Evolutionary conservation across 2,888 invertebrate genomes (phyloP).

Genomic region (Hermaeophaga mercurialis): DNA sequence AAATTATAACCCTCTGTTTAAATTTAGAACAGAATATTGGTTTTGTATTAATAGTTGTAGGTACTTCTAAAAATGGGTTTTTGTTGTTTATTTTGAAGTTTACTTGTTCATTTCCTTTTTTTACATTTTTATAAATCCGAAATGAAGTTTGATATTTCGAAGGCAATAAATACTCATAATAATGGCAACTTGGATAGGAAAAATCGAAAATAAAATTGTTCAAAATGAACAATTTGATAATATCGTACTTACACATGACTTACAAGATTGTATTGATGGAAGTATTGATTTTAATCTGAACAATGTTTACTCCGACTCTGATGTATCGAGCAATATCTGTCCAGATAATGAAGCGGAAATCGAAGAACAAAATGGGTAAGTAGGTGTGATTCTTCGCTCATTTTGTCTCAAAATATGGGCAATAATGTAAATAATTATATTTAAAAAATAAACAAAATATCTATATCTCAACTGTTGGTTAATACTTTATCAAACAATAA

Average conservation of each 20-base stretch:
- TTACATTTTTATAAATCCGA: constrained; percentile 13
- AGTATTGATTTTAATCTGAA: constrained; percentile 56
- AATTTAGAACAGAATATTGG: too few species aligned
- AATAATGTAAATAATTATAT: too few species aligned
- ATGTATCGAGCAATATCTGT: constrained; percentile 17
- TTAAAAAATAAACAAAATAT: too few species aligned
- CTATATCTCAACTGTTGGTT: too few species aligned
- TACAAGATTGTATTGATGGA: constrained; percentile 61
- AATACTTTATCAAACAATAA: too few species aligned
- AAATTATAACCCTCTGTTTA: too few species aligned
- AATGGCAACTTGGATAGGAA: constrained; percentile 45
- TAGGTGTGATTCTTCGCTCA: too few species aligned
- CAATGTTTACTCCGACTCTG: constrained; percentile 49
- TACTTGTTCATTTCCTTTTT: constrained; percentile 20
- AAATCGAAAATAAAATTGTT: constrained; percentile 36
- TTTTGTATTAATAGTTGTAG: too few species aligned
- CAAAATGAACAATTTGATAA: constrained; percentile 47
- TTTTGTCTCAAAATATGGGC: too few species aligned
- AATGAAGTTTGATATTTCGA: constrained; percentile 17
- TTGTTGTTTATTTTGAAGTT: constrained; percentile 23
- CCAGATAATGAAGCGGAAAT: constrained; percentile 28
- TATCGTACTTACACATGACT: constrained; percentile 60
- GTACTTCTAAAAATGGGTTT: constrained; percentile 24
- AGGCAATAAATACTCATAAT: not conserved
- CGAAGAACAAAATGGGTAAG: constrained; percentile 29